Base-by-base conservation (phyloP, 2,888 invertebrate species). In the Mimachlamys varia region DNA sequence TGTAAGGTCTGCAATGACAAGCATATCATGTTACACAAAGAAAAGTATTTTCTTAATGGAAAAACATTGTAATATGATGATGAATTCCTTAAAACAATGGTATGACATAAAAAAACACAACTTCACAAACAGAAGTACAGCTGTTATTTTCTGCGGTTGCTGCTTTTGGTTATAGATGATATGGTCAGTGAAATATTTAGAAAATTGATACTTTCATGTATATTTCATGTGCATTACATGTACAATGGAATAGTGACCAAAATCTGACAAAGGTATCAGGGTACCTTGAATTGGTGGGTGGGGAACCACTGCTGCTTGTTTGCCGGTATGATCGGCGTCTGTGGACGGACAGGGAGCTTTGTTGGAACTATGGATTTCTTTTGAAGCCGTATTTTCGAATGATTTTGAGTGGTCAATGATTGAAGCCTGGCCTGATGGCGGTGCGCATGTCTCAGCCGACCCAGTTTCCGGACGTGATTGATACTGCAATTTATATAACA, bases 1-100 rank as follows among this genome's bases (percentile, higher is more conserved):
- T 22, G 91, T 53, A 89, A 91, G 90, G 55, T 93, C 92, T 91
- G 91, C 88, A 49, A 91, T n/a, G 38, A 33, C 49, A 33, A 88
- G 33, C 22, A 19, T 12, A 53, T 37, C 90, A 44, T 76, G 33
- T 0, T 22, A 76, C 76, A 33, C 13, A n/a, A 19, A 58, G 22
- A 58, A 53, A 13, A 19, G n/a, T n/a, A n/a, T n/a, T n/a, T n/a
- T n/a, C n/a, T n/a, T n/a, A n/a, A n/a, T n/a, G n/a, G 53, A n/a
- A 22, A n/a, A 62, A 22, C 17, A 62, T 62, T 22, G n/a, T 62
- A 22, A 62, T 44, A 44, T 5, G 44, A 44, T n/a, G n/a, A 22
- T 22, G n/a, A n/a, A 62, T 62, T 17, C n/a, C 3, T 62, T 22
- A 1, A 22, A 62, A 7, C 4, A 62, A 62, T 62, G n/a, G 10